Percentiles rank a stretch among this genome's conserved stretches.
These are phyloP conservation scores for Euura saliciscinereae DNA, from an alignment of 1,140 invertebrate genomes.

Conservation along the genomic window DNA sequence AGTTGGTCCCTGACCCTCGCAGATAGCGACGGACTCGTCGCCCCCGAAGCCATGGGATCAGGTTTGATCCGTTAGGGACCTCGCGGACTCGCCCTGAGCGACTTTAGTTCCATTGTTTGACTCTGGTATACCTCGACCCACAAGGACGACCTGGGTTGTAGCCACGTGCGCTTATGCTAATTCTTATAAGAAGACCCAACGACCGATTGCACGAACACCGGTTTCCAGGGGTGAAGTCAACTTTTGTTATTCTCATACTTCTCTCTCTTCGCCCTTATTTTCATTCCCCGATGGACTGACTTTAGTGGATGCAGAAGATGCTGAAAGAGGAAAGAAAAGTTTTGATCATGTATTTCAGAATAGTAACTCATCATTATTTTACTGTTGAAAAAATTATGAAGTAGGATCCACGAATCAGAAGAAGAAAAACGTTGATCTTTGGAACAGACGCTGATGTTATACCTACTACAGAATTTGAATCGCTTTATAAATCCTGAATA, in stretches of 20 bases:
- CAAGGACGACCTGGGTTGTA: not conserved
- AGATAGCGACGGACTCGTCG: slow-evolving; percentile 44
- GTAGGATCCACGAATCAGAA: too few relatives aligned
- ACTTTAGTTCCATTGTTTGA: slow-evolving; percentile 5
- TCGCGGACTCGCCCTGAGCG: not conserved
- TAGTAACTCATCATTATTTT: too few relatives aligned
- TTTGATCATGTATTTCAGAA: too few relatives aligned
- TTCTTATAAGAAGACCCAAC: not conserved
- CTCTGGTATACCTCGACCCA: not conserved
- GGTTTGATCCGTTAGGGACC: slow-evolving; percentile 42
- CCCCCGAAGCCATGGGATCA: slow-evolving; percentile 38
- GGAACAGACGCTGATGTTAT: too few relatives aligned
- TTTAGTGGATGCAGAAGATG: too few relatives aligned
- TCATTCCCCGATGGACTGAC: not conserved
- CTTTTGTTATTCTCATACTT: not conserved
- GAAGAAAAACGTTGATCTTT: too few relatives aligned
- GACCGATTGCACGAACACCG: not conserved
- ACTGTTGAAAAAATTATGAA: too few relatives aligned
- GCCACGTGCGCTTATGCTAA: slow-evolving; percentile 1
- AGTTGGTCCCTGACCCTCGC: slow-evolving; percentile 34
- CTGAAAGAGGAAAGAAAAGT: too few relatives aligned
- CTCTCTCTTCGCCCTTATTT: not conserved
- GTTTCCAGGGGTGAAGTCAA: not conserved
- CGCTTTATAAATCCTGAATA: too few relatives aligned
- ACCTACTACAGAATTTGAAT: too few relatives aligned